phyloP scores from a whole-genome alignment of 2,113 vertebrate genomes.

The Calidris pugnax region DNA sequence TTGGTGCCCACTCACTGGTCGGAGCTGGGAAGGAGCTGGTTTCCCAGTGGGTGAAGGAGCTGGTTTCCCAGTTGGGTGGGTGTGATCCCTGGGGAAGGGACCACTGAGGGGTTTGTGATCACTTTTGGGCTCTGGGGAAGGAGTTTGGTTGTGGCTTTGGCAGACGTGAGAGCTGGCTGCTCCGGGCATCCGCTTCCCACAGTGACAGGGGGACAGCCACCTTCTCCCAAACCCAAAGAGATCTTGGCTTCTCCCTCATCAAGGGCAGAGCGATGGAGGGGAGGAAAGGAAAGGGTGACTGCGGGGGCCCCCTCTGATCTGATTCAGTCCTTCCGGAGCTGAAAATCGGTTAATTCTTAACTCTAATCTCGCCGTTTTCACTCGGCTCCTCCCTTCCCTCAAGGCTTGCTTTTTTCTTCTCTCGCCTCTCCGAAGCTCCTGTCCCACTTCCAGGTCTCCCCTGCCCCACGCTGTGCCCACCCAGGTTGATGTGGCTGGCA shows the following conservation, averaged over 20 bases:
- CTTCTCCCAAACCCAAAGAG: background rate
- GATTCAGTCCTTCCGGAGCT: background rate
- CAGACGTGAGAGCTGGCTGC: background rate
- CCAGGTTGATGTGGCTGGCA: background rate
- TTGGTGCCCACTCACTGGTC: background rate
- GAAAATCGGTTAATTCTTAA: background rate
- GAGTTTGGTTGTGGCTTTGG: background rate
- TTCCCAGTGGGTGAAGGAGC: background rate
- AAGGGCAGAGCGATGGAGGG: background rate
- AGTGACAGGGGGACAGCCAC: background rate
- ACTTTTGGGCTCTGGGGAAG: fast-evolving
- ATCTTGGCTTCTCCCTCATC: background rate
- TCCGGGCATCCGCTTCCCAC: background rate
- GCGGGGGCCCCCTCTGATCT: background rate
- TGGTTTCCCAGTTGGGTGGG: background rate
- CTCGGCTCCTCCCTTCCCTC: background rate
- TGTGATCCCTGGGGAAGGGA: background rate
- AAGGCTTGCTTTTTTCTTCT: background rate
- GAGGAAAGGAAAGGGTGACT: background rate
- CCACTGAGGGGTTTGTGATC: background rate
- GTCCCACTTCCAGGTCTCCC: background rate
- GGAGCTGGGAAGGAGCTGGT: background rate
- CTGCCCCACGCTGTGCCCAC: background rate
- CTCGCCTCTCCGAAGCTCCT: fast-evolving
- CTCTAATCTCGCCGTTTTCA: background rate